Base-by-base conservation (phyloP, 2,797 vertebrate genomes). In the Somateria mollissima region DNA sequence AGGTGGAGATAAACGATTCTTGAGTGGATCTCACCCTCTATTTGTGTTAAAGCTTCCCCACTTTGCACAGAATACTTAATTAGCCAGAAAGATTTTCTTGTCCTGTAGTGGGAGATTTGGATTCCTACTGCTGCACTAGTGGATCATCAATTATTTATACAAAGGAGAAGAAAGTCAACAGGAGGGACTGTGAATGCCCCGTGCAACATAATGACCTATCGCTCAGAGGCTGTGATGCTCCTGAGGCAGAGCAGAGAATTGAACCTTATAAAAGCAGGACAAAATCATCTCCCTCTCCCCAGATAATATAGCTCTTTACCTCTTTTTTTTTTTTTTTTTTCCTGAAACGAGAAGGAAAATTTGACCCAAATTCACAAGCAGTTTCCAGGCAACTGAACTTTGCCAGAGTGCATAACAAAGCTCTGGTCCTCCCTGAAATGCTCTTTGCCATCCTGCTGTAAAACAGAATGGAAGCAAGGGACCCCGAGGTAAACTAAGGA, bases 301-400 rank as follows among this genome's bases (percentile, higher is more conserved):
- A 1, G 1, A 36, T 83, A 85, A 81, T 6, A 54, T 19, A 85
- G 41, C 27, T 87, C 27, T 83, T 81, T 39, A 61, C 22, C 78
- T 47, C 2, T 1, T 25, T 22, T 10, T 45, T 22, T 34, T 49
- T 22, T 39, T 39, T 58, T 62, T 61, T 51, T 64, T 51, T 17
- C 1, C 67, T 80, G 92, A 94, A 96, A 93, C 32, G 79, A 89
- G 72, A 95, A 91, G 79, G 89, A 93, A 96, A 89, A 93, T 89
- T 75, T 95, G 94, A 95, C 93, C 79, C 92, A 95, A 96, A 96
- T 97, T 92, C 89, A 70, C 49, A 69, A 56, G 75, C 81, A 93
- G 87, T 91, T 92, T 94, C 92, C 89, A 91, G 87, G 92, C 82
- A 92, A 95, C 81, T 93, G 93, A 87, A 89, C 84, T 94, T 95